Conservation (phyloP, 2,888 invertebrate genomes). For the Rotaria macrura region DNA sequence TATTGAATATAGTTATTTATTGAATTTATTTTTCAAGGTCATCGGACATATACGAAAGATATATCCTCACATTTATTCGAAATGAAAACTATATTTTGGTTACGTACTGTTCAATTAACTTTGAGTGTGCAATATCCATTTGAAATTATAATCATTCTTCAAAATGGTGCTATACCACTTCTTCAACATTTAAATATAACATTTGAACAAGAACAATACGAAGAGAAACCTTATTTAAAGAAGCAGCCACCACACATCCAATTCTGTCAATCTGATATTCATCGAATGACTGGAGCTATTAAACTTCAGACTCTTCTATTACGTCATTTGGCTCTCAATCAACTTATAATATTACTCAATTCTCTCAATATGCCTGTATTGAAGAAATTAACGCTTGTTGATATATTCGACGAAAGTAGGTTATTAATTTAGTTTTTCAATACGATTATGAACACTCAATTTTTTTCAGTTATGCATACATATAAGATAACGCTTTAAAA, state of each 20-base stretch:
- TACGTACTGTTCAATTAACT: not conserved
- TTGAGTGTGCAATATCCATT: not conserved
- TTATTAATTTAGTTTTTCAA: too few relatives aligned
- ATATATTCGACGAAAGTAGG: not conserved
- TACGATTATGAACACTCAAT: too few relatives aligned
- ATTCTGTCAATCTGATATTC: not conserved
- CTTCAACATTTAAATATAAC: not conserved
- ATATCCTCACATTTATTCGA: too few relatives aligned
- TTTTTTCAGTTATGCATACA: too few relatives aligned
- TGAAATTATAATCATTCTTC: not conserved
- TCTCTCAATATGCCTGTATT: not conserved
- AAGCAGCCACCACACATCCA: not conserved
- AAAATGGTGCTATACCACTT: not conserved
- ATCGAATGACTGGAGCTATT: not conserved
- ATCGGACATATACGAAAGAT: too few relatives aligned
- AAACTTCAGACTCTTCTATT: not conserved
- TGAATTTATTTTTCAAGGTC: too few relatives aligned
- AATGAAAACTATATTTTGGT: not conserved
- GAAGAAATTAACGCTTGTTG: not conserved
- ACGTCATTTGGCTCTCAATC: not conserved
- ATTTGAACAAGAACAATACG: not conserved
- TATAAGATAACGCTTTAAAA: too few relatives aligned
- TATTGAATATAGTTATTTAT: too few relatives aligned
- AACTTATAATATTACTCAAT: not conserved
- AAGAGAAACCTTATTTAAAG: not conserved